These are phyloP conservation scores for Chelon auratus DNA, from an alignment of 2,797 vertebrate species.

Conservation along the genomic window DNA sequence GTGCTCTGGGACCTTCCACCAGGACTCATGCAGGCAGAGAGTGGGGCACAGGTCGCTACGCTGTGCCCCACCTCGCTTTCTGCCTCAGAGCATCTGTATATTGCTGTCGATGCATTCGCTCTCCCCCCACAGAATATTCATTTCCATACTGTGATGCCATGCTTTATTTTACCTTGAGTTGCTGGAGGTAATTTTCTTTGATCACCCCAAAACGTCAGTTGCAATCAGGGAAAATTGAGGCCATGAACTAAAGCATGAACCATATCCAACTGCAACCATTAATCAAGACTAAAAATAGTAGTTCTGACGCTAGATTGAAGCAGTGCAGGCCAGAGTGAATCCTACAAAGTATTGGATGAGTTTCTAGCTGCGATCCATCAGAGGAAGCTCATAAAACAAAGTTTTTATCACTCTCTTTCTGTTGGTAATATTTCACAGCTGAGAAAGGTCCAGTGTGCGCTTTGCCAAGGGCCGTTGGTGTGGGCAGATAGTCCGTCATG, in stretches of 20 bases:
- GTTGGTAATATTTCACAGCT: slow-evolving; percentile 61
- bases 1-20: slow-evolving; percentile 48
- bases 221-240: slow-evolving; percentile 42
- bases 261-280: slow-evolving; percentile 38
- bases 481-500: slow-evolving; percentile 70
- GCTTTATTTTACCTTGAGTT: slow-evolving; percentile 36
- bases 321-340: slow-evolving; percentile 32
- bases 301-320: slow-evolving; percentile 35
- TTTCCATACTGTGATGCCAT: slow-evolving; percentile 22
- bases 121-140: slow-evolving; percentile 22
- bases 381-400: slow-evolving; percentile 48
- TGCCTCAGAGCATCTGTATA: slow-evolving; percentile 10
- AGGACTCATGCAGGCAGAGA: slow-evolving; percentile 48
- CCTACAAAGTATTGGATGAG: slow-evolving; percentile 32
- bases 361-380: slow-evolving; percentile 51
- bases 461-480: slow-evolving; percentile 64
- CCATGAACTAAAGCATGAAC: slow-evolving; percentile 28
- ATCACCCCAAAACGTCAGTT: slow-evolving; percentile 52
- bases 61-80: slow-evolving; percentile 29
- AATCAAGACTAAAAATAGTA: slow-evolving; percentile 58
- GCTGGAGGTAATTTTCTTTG: slow-evolving; percentile 64
- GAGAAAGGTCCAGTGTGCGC: slow-evolving; percentile 58
- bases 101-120: slow-evolving; percentile 20
- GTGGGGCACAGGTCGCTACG: slow-evolving; percentile 62
- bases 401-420: slow-evolving; percentile 53